Evolutionary conservation across 1,140 invertebrate genomes (phyloP), one percentile per base, ranked within the genome.

Genomic region (Zophobas morio): DNA sequence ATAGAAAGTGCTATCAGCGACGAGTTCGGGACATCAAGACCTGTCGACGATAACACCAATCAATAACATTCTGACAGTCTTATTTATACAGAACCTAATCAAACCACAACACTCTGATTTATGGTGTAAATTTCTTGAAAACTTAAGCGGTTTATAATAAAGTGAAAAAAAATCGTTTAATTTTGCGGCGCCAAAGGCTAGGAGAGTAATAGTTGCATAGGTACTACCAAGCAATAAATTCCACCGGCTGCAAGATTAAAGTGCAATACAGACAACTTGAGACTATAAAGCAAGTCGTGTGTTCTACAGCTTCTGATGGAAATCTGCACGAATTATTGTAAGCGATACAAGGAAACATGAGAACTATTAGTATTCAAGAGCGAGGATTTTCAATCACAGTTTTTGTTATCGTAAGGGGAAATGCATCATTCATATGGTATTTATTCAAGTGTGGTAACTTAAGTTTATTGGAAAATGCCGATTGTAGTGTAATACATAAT

Each of bases 11-110:
- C 6, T 8, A 60, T 36, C 39, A 2, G 60, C 8, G 5, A n/a
- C 6, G 1, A 46, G 49, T 51, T 51, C 6, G 36, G 36, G 56
- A 36, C 20, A 20, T 60, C 60, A 66, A 66, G 60, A 66, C 60
- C 60, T 60, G 56, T 40, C 60, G 40, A 39, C 60, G 60, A 66
- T 66, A 42, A 66, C 60, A 66, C 54, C 2, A 66, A 66, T 66
- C 60, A 66, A 66, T 66, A 66, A 66, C 37, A 32, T 2, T 6
- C n/a, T 51, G 4, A 5, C 3, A 20, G 6, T 46, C 8, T 46
- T 46, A 4, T 20, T 20, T 20, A 20, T 20, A 20, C 20, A 20
- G 20, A 20, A 20, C 3, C 6, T 51, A 6, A 51, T 51, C 49
- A 51, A 51, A n/a, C 20, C 49, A 6, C 6, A 51, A 51, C 39